Base-by-base conservation (phyloP, 2,113 vertebrate species). In the Cyprinodon brontotheroides region DNA sequence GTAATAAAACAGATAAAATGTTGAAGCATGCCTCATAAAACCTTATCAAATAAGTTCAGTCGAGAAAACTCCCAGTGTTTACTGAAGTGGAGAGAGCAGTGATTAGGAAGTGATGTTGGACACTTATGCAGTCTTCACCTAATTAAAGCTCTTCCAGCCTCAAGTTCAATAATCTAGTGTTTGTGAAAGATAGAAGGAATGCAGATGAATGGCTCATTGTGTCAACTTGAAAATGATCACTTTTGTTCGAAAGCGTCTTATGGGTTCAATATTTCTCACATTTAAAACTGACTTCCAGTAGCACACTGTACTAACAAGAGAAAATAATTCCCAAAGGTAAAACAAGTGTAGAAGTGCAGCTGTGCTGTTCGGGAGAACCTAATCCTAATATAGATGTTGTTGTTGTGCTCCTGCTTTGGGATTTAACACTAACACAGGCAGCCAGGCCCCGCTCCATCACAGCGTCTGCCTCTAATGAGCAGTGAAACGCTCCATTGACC, bases 401-500 rank as follows among this genome's bases (percentile, higher is more conserved):
- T 72, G 75, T 61, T 61, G 62, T 67, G 79, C 69, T 79, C 61
- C 50, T 39, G 83, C 67, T 60, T 29, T 48, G 80, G 68, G 72
- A 53, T 80, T 70, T 83, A 89, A 90, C 81, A n/a, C 88, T 86
- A 87, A 87, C 72, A 3, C 79, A 64, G 68, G 84, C 70, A 79
- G 84, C 84, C 83, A 82, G 81, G 79, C 79, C 37, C 50, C 3
- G 70, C 65, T 88, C 83, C 85, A 77, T 91, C 86, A 87, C 71
- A 4, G 68, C 77, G 63, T 84, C 84, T 65, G 70, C 61, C 68
- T 74, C 82, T 86, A 91, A 93, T 86, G 87, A 90, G 78, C 80
- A 85, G 74, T 86, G 91, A 89, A 83, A 83, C 70, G 89, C 89
- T 90, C 80, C 84, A 86, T 81, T 89, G 88, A 82, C 84, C 86